A percentile compares a stretch with the other conserved stretches of the same genome.
These are phyloP conservation scores for Neoascia interrupta DNA, from an alignment of 2,888 invertebrate species.

Conservation along the genomic window DNA sequence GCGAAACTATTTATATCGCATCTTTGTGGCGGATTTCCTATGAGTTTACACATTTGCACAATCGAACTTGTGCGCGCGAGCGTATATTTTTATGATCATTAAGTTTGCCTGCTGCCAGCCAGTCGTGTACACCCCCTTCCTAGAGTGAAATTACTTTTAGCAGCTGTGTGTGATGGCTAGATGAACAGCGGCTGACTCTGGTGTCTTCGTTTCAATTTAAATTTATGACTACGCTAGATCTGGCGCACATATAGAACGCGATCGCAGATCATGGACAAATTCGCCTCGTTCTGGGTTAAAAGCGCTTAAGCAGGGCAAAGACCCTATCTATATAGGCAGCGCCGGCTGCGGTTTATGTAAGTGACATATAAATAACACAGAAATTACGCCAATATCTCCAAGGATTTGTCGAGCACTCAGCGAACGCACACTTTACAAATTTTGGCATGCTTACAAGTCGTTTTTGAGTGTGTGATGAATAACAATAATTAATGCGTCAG, in stretches of 20 bases:
- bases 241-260: conserved; percentile 1
- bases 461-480: conserved; percentile 42
- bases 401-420: conserved; percentile 50
- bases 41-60: conserved; percentile 53
- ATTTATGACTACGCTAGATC: conserved; percentile 44
- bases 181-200: conserved; percentile 7
- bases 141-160: conserved; percentile 55
- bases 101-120: neutral
- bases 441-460: conserved; percentile 50
- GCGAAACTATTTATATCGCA: neutral
- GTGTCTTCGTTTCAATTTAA: conserved; percentile 25
- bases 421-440: no score
- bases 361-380: conserved; percentile 63
- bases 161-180: conserved; percentile 52
- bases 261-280: conserved; percentile 18
- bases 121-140: conserved; percentile 27
- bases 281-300: conserved; percentile 24
- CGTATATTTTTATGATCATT: conserved; percentile 40
- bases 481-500: conserved; percentile 23
- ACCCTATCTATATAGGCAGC: conserved; percentile 35
- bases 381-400: conserved; percentile 60
- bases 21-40: conserved; percentile 60
- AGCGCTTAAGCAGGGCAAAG: conserved; percentile 54
- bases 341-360: conserved; percentile 2
- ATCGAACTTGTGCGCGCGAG: conserved; percentile 42